Evolutionary conservation across 2,888 invertebrate genomes (phyloP).

Genomic region (Zeuzera pyrina): DNA sequence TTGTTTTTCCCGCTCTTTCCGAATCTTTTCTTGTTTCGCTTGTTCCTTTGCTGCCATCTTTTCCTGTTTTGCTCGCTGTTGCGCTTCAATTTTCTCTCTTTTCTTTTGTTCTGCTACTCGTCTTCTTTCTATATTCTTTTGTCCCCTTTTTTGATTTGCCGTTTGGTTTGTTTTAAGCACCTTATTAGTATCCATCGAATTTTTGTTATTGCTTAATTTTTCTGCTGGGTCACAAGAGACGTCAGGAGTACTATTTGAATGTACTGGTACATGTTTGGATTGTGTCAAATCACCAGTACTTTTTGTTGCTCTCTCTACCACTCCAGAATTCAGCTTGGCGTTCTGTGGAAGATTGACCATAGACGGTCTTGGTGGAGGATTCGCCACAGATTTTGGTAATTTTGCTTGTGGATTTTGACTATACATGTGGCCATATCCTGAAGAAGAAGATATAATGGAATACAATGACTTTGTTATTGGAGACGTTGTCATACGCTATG

Average conservation of each 20-base stretch:
- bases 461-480: no score
- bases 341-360: slow-evolving; percentile 27
- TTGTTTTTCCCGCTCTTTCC: slow-evolving; percentile 11
- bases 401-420: no score
- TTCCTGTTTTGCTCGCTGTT: slow-evolving; percentile 23
- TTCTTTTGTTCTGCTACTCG: slow-evolving; percentile 30
- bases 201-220: slow-evolving; percentile 10
- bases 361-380: slow-evolving; percentile 32
- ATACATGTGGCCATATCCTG: no score
- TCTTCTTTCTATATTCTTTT: slow-evolving; percentile 12
- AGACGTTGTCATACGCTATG: no score
- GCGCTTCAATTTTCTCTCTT: slow-evolving; percentile 26
- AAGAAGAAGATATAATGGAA: no score
- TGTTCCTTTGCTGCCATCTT: slow-evolving; percentile 23
- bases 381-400: no score
- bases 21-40: slow-evolving; percentile 7
- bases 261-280: slow-evolving; percentile 16
- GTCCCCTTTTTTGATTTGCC: slow-evolving; percentile 18
- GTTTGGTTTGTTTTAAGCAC: background rate
- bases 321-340: background rate
- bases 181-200: slow-evolving; percentile 12
- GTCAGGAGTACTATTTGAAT: slow-evolving; percentile 31
- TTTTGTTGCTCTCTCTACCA: slow-evolving; percentile 21
- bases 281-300: slow-evolving; percentile 36
- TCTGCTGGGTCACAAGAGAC: slow-evolving; percentile 36